Percentiles rank a stretch among this genome's conserved stretches.
Evolutionary conservation across 1,140 invertebrate genomes (phyloP).

Genomic region (Drosophila chauvacae): DNA sequence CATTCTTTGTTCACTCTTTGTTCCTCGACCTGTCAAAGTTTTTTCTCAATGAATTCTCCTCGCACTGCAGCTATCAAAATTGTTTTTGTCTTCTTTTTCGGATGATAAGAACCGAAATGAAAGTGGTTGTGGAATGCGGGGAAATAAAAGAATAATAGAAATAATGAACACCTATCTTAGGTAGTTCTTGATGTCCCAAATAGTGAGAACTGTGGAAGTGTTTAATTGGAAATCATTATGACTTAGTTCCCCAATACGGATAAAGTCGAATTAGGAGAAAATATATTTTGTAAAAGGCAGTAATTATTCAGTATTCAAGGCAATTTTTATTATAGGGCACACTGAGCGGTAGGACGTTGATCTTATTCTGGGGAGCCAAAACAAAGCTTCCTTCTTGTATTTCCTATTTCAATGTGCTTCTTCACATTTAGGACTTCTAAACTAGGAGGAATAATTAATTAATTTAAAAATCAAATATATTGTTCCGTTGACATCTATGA

Average conservation of each 20-base stretch:
- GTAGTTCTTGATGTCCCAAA: not conserved
- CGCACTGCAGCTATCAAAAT: conserved; percentile 8
- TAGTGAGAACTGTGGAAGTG: not conserved
- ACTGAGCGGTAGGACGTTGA: no score
- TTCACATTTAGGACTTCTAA: no score
- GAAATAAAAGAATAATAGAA: conserved; percentile 1
- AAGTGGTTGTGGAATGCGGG: not conserved
- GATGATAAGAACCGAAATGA: conserved; percentile 28
- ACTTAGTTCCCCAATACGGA: not conserved
- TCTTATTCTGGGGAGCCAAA: no score
- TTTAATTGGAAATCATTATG: not conserved
- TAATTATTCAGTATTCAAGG: no score
- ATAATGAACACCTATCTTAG: not conserved
- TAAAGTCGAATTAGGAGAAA: not conserved
- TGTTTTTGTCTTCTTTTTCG: not conserved
- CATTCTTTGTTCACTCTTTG: conserved; percentile 11
- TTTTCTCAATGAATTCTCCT: conserved; percentile 46
- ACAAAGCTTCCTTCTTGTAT: no score
- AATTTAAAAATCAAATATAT: not conserved
- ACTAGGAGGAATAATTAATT: not conserved
- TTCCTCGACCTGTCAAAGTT: conserved; percentile 9
- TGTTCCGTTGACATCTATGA: not conserved
- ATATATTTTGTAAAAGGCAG: no score
- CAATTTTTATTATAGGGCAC: no score
- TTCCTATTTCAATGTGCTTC: no score